Evolutionary conservation across 2,113 vertebrate species (phyloP).

Genomic region (Passer domesticus): DNA sequence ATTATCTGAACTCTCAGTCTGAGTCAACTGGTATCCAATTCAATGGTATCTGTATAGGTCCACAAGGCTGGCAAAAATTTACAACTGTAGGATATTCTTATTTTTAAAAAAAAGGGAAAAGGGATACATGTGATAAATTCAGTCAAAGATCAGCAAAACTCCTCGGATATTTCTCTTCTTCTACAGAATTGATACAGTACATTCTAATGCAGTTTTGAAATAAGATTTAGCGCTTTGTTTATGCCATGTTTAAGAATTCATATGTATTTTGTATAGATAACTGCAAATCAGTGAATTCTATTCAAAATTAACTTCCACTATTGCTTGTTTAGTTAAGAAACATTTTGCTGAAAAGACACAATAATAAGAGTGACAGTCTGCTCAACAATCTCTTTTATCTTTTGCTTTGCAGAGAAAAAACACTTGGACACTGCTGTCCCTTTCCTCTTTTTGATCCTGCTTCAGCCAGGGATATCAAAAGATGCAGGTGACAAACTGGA

Average conservation of each 20-base stretch:
- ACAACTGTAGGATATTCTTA: background rate
- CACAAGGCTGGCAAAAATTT: accelerated
- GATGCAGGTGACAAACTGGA: background rate
- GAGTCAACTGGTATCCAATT: background rate
- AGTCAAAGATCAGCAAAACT: background rate
- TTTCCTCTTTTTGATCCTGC: background rate
- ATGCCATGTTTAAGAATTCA: background rate
- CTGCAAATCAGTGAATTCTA: background rate
- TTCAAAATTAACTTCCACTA: background rate
- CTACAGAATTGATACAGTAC: background rate
- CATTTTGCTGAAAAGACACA: background rate
- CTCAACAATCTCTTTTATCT: background rate
- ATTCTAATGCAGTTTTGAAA: background rate
- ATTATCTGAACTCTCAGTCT: background rate
- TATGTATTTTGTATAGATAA: background rate
- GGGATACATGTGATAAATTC: background rate
- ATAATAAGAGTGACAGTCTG: background rate
- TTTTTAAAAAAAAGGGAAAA: background rate
- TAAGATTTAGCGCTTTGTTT: background rate
- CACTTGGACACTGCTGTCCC: background rate
- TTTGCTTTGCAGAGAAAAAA: background rate
- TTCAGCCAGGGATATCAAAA: background rate
- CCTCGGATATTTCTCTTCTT: background rate
- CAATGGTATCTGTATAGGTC: background rate
- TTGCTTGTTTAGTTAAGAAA: background rate